Percentiles rank a stretch among this genome's conserved stretches.
Evolutionary conservation across 2,797 vertebrate species (phyloP).

Genomic region (Sebastes kiyomatsui): DNA sequence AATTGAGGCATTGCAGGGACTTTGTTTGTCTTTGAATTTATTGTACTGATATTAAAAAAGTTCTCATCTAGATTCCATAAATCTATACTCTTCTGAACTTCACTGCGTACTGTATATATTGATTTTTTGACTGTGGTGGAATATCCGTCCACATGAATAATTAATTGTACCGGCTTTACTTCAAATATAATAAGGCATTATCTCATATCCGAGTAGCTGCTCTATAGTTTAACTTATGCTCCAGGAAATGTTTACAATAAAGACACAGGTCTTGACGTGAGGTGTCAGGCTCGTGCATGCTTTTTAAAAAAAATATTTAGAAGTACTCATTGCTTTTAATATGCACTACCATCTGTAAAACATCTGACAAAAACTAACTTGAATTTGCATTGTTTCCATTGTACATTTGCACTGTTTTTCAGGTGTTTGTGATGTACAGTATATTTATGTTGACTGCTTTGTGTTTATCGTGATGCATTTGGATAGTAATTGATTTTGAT

Average conservation of each 20-base stretch:
- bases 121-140: slow-evolving; percentile 24
- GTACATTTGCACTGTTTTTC: slow-evolving; percentile 43
- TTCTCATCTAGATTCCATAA: background rate
- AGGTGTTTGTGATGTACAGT: slow-evolving; percentile 28
- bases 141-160: slow-evolving; percentile 24
- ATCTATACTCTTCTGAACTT: slow-evolving; percentile 17
- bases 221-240: slow-evolving; percentile 24
- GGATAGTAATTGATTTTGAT: slow-evolving; percentile 23
- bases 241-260: slow-evolving; percentile 36
- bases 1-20: too few relatives aligned
- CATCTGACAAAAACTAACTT: slow-evolving; percentile 18
- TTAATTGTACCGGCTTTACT: slow-evolving; percentile 18
- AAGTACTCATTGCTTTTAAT: background rate
- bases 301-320: background rate
- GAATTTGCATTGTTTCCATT: slow-evolving; percentile 26
- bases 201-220: slow-evolving; percentile 16
- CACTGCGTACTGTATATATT: slow-evolving; percentile 17
- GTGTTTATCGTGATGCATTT: slow-evolving; percentile 31
- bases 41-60: background rate
- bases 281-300: background rate
- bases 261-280: background rate
- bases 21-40: background rate
- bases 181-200: slow-evolving; percentile 4
- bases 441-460: slow-evolving; percentile 31
- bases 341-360: background rate